phyloP scores from a whole-genome alignment of 2,797 vertebrate species.

The Apogon talboti region DNA sequence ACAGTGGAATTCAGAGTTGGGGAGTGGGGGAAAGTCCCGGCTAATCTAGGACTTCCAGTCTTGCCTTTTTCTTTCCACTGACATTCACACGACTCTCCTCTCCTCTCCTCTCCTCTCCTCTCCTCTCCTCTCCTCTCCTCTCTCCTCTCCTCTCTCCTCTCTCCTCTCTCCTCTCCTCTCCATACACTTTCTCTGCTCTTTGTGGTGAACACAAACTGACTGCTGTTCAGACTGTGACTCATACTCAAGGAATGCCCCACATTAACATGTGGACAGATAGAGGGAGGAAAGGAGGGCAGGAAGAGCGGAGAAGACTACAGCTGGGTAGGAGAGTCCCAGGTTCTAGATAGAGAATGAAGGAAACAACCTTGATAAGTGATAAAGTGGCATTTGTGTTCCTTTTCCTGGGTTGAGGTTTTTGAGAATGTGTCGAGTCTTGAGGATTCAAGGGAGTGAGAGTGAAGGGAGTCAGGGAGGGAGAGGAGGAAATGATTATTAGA shows the following conservation, averaged over 20 bases:
- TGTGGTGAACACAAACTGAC: constrained; percentile 68
- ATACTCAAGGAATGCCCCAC: constrained; percentile 75
- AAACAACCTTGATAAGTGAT: constrained; percentile 28
- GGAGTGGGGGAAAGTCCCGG: constrained; percentile 74
- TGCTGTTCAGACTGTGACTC: constrained; percentile 79
- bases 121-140: too few species aligned
- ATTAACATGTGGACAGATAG: constrained; percentile 76
- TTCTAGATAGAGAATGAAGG: constrained; percentile 16
- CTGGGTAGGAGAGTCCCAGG: constrained; percentile 28
- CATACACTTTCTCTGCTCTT: constrained; percentile 31
- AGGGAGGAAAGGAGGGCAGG: constrained; percentile 40
- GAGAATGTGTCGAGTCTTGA: constrained; percentile 36
- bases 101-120: too few species aligned
- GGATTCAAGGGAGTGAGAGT: constrained; percentile 22
- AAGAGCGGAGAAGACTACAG: constrained; percentile 30
- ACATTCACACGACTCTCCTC: constrained; percentile 43
- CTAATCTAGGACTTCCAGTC: constrained; percentile 69
- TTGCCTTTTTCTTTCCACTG: constrained; percentile 66
- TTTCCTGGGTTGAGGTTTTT: constrained; percentile 52
- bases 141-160: too few species aligned
- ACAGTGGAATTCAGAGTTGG: constrained; percentile 48
- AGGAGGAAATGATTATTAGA: constrained; percentile 64
- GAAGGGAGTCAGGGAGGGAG: constrained; percentile 33
- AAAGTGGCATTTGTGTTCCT: constrained; percentile 4
- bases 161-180: too few species aligned